These are phyloP conservation scores for Platyura marginata DNA, from an alignment of 1,140 invertebrate genomes.

Conservation along the genomic window DNA sequence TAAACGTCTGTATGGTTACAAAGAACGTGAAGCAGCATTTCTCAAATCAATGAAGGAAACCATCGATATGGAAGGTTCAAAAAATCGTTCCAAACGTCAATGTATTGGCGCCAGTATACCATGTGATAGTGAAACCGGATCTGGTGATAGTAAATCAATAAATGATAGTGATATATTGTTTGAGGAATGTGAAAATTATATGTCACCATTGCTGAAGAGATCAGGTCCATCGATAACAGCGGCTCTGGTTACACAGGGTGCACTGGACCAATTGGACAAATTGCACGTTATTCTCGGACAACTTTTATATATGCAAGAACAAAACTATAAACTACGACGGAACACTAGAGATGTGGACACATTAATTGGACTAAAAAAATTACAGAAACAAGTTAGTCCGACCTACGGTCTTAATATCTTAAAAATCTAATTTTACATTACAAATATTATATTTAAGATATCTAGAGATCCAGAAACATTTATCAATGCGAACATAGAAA, in stretches of 20 bases:
- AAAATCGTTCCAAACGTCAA: too few relatives aligned
- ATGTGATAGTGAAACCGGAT: neutral
- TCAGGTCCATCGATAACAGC: conserved; percentile 25
- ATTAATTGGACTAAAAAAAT: conserved; percentile 41
- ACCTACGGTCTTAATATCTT: neutral
- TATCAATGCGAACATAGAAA: conserved; percentile 4
- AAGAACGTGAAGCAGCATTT: conserved; percentile 6
- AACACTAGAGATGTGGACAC: conserved; percentile 53
- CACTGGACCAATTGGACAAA: conserved; percentile 57
- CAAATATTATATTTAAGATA: neutral
- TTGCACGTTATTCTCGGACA: conserved; percentile 56
- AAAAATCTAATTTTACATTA: neutral
- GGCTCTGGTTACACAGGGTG: conserved; percentile 31
- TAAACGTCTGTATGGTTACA: conserved; percentile 2
- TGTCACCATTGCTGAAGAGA: conserved; percentile 17
- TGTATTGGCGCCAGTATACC: too few relatives aligned
- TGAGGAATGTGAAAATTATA: conserved; percentile 7
- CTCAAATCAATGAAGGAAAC: conserved; percentile 5
- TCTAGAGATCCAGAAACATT: neutral
- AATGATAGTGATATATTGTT: neutral
- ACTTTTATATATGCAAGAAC: conserved; percentile 45
- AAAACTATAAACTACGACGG: conserved; percentile 46
- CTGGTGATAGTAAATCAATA: neutral
- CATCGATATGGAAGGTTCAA: conserved; percentile 5
- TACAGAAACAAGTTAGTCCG: conserved; percentile 22